These are phyloP conservation scores for Andrena chrysosceles DNA, from an alignment of 2,888 invertebrate species.

Conservation along the genomic window DNA sequence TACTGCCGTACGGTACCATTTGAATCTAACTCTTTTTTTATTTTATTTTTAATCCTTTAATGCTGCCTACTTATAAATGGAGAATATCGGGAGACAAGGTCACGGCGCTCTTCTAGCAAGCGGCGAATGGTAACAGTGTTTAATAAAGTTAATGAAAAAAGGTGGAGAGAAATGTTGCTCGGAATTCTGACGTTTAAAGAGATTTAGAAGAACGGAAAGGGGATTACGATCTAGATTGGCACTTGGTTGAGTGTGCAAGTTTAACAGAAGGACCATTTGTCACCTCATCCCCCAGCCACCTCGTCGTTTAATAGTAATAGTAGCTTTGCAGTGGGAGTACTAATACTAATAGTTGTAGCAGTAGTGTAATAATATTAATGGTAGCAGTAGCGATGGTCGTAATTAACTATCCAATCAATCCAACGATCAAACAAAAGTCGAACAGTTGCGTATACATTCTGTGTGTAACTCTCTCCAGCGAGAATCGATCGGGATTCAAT, in stretches of 20 bases:
- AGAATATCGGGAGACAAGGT: conserved; percentile 64
- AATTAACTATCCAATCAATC: conserved; percentile 45
- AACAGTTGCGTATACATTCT: conserved; percentile 68
- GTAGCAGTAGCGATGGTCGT: conserved; percentile 66
- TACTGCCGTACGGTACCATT: conserved; percentile 73
- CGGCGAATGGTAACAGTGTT: not conserved
- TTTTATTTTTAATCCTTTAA: conserved; percentile 52
- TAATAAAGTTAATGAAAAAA: not conserved
- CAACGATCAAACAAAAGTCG: conserved; percentile 57
- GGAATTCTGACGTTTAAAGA: not conserved
- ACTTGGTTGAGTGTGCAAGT: conserved; percentile 39
- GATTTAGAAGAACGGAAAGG: conserved; percentile 25
- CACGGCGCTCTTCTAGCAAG: not conserved
- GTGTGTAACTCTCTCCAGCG: conserved; percentile 47
- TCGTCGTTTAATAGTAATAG: conserved; percentile 66
- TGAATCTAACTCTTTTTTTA: conserved; percentile 67
- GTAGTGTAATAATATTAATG: conserved; percentile 72
- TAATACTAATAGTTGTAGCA: conserved; percentile 73
- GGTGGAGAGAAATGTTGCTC: not conserved
- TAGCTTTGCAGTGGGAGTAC: conserved; percentile 65
- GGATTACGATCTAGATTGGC: conserved; percentile 48
- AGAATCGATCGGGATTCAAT: conserved; percentile 44
- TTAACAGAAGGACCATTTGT: not conserved
- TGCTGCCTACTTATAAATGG: conserved; percentile 68
- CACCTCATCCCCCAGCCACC: conserved; percentile 62